Conservation (phyloP, 2,113 vertebrate species). For the Hemicordylus capensis region DNA sequence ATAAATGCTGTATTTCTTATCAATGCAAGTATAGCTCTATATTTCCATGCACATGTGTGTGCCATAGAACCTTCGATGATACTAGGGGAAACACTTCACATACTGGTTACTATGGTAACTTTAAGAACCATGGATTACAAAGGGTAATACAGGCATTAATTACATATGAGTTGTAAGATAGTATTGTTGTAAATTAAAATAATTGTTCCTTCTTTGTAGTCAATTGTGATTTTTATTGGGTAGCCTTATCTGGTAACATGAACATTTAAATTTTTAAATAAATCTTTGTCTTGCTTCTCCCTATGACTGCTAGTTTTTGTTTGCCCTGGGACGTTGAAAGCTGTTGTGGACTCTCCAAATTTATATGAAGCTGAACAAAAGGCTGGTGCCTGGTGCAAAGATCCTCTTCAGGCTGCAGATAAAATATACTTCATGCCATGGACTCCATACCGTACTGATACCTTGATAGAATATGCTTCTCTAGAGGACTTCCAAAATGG, state of each 20-base stretch:
- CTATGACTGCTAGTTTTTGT: constrained; percentile 97
- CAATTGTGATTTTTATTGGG: constrained; percentile 56
- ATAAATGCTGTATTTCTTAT: constrained; percentile 58
- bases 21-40: constrained; percentile 65
- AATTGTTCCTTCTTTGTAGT: constrained; percentile 69
- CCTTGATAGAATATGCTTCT: constrained; percentile 95
- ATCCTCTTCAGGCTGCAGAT: constrained; percentile 97
- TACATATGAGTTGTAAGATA: constrained; percentile 60
- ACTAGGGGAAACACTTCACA: constrained; percentile 63
- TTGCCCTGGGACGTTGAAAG: constrained; percentile 99
- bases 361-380: constrained; percentile 98
- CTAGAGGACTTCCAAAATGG: constrained; percentile 95
- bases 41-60: constrained; percentile 68
- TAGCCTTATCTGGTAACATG: constrained; percentile 65
- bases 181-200: constrained; percentile 66
- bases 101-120: constrained; percentile 66
- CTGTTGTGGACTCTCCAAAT: constrained; percentile 95
- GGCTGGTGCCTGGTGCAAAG: constrained; percentile 99
- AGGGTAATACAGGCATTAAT: constrained; percentile 62
- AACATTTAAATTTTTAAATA: constrained; percentile 72
- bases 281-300: constrained; percentile 85
- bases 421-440: constrained; percentile 99
- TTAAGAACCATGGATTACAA: constrained; percentile 67
- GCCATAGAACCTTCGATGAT: constrained; percentile 66
- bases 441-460: constrained; percentile 98